Evolutionary conservation across 2,113 vertebrate genomes (phyloP).

Genomic region (Lontra canadensis): DNA sequence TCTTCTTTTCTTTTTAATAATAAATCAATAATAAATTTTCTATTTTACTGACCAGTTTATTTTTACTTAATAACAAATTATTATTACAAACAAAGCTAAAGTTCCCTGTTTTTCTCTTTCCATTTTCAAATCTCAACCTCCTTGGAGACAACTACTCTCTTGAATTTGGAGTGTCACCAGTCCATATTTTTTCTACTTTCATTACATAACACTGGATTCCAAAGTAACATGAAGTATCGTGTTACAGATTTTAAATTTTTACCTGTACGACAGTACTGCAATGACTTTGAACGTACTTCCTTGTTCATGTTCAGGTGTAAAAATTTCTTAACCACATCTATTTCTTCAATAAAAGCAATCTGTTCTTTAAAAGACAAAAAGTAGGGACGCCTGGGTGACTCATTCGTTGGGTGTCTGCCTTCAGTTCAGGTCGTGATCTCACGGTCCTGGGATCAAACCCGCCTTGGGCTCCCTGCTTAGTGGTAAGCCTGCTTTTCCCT

Average conservation of each 20-base stretch:
- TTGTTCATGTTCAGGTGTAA: background rate
- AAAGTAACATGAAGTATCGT: background rate
- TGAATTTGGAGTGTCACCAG: background rate
- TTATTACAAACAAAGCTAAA: background rate
- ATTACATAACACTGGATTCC: background rate
- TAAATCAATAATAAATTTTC: background rate
- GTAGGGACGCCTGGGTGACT: too few relatives aligned
- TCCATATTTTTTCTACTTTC: background rate
- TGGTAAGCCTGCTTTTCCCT: too few relatives aligned
- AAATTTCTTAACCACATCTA: background rate
- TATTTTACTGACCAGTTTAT: background rate
- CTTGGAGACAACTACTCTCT: background rate
- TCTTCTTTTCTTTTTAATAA: background rate
- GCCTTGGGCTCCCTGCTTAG: too few relatives aligned
- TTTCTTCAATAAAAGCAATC: conserved; percentile 74
- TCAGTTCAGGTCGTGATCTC: too few relatives aligned
- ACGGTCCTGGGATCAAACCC: too few relatives aligned
- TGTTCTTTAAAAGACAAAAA: conserved; percentile 75
- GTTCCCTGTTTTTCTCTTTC: background rate
- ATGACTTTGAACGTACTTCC: background rate
- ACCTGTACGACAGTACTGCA: background rate
- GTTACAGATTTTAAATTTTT: background rate
- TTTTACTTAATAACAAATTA: background rate
- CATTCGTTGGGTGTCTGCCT: too few relatives aligned
- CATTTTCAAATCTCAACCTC: background rate